Conservation (phyloP, 2,113 vertebrate species). For the Tupaia chinensis region DNA sequence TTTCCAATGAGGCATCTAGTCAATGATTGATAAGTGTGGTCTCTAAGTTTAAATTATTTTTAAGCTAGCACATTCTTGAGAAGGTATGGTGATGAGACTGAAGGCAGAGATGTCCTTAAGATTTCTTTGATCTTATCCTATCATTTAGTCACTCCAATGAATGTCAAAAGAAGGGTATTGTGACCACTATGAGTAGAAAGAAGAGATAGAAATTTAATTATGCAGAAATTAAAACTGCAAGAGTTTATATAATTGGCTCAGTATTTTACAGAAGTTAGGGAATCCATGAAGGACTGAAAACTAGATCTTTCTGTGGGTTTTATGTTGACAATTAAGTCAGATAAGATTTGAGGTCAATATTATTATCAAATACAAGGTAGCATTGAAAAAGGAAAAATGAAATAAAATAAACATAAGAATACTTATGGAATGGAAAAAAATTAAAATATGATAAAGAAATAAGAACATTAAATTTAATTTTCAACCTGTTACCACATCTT, state of each 20-base stretch:
- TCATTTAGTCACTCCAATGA: not conserved
- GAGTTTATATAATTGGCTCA: not conserved
- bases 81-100: not conserved
- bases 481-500: not conserved
- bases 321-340: not conserved
- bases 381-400: not conserved
- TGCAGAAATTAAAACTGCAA: not conserved
- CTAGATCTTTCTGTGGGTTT: not conserved
- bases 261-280: not conserved
- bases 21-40: not conserved
- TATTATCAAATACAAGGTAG: not conserved
- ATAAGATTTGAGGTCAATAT: not conserved
- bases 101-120: not conserved
- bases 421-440: not conserved
- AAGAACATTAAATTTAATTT: not conserved
- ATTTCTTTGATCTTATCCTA: not conserved
- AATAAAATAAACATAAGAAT: not conserved
- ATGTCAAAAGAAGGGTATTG: not conserved
- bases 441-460: not conserved
- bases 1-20: not conserved
- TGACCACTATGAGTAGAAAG: not conserved
- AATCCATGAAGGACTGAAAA: not conserved
- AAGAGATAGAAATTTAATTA: not conserved
- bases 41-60: not conserved
- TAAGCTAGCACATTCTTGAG: not conserved